A percentile compares a stretch with the other conserved stretches of the same genome.
Conservation (phyloP, 2,797 vertebrate species). For the Neopelma chrysocephalum region DNA sequence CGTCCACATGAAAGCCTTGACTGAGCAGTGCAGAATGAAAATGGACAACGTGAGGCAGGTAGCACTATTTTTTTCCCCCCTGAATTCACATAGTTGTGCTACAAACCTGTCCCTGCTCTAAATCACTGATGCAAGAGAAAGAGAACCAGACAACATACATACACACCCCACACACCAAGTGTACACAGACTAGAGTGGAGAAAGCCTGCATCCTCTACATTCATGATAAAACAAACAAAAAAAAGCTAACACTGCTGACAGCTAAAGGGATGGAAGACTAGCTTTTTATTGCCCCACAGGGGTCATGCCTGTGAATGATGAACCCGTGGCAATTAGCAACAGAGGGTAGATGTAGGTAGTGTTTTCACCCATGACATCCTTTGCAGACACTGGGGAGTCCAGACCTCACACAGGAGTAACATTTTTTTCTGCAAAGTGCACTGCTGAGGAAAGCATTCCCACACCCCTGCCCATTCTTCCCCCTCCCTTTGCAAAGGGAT, state of each 20-base stretch:
- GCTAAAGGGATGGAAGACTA: not conserved
- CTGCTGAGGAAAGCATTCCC: not conserved
- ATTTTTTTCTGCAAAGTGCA: not conserved
- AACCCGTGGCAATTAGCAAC: not conserved
- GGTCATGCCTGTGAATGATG: not conserved
- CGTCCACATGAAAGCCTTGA: not conserved
- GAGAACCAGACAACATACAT: not conserved
- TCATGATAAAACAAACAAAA: not conserved
- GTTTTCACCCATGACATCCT: conserved; percentile 21
- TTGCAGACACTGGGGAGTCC: not conserved
- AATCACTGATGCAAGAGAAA: not conserved
- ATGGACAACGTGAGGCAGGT: not conserved
- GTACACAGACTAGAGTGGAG: not conserved
- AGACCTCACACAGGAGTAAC: not conserved
- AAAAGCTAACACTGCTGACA: not conserved
- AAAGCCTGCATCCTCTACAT: not conserved
- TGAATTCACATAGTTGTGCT: not conserved
- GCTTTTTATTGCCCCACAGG: conserved; percentile 1
- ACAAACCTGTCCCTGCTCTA: not conserved
- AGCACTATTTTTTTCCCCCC: not conserved
- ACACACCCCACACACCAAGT: fast-evolving
- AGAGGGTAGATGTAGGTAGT: not conserved
- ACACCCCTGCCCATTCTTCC: not conserved
- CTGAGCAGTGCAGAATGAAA: not conserved
- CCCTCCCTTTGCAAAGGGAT: not conserved